Evolutionary conservation across 2,888 invertebrate genomes (phyloP), one percentile per base, ranked within the genome.

Genomic region (Napeogenes sylphis): DNA sequence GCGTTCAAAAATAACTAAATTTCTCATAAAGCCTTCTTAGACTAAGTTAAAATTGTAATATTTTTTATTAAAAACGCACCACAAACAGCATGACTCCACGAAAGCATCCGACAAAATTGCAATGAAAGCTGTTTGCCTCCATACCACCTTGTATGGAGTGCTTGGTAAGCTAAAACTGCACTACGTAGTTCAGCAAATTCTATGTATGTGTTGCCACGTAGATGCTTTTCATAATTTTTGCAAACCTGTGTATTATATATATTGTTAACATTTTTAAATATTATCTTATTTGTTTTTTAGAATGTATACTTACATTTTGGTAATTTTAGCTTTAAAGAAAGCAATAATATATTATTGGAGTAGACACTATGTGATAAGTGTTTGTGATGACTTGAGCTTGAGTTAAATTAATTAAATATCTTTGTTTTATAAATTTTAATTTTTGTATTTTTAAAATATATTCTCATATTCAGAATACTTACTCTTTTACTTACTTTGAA

Each of bases 41-140:
- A 13, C 42, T 33, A 13, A 47, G 4, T 3, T n/a, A 42, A 8
- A 21, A 4, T 5, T 30, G 3, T 56, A 30, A 56, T 10, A 14
- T 30, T 45, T 47, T 13, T 35, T 53, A 13, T 55, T 30, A 10
- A 51, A 59, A 56, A 56, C 58, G 35, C 74, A 94, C 98, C 98
- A 92, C 98, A 98, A 77, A 98, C 93, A 42, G 98, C 97, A 73
- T 93, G 92, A 76, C 94, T 95, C 98, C 98, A 98, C 0, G 94
- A 94, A 13, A 88, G 86, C 42, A 98, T 92, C 56, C 91, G 91
- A 64, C 95, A 95, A 85, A 98, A 97, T 76, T 96, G 94, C 66
- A 96, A 93, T 62, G 94, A 94, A 0, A 98, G 85, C 75, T 95
- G 96, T 73, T 93, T 94, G 2, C 97, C 96, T 2, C 94, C 98